Percentiles rank a stretch among this genome's conserved stretches.
These are phyloP conservation scores for Centropyge bicolor DNA, from an alignment of 2,797 vertebrate genomes.

Conservation along the genomic window DNA sequence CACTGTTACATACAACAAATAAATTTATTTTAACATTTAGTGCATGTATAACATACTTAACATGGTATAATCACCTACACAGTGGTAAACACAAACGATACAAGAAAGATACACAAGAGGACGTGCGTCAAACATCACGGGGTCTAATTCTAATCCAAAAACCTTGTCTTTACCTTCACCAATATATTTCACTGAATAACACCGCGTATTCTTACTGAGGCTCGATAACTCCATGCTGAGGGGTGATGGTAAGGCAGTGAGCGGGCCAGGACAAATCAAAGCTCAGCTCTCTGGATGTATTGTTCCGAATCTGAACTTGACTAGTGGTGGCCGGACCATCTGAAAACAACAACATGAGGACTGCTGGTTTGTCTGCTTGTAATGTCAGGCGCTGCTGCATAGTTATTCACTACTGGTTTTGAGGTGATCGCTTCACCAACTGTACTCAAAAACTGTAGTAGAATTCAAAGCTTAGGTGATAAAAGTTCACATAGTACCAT, in stretches of 20 bases:
- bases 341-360: constrained; percentile 59
- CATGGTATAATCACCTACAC: not conserved
- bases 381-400: not conserved
- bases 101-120: not conserved
- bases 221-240: constrained; percentile 92
- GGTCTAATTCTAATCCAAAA: not conserved
- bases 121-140: not conserved
- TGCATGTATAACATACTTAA: not conserved
- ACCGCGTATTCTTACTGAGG: constrained; percentile 87
- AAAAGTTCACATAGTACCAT: not conserved
- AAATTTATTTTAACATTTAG: not conserved
- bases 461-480: not conserved
- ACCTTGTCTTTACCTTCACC: not conserved
- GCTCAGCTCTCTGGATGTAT: constrained; percentile 83
- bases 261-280: constrained; percentile 98
- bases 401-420: not conserved
- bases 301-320: constrained; percentile 89
- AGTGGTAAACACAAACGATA: not conserved
- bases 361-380: not conserved
- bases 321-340: constrained; percentile 85
- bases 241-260: constrained; percentile 95
- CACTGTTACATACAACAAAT: not conserved
- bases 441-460: not conserved
- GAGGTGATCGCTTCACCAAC: not conserved
- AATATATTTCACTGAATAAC: not conserved